These are phyloP conservation scores for Conger conger DNA, from an alignment of 2,113 vertebrate genomes.

Conservation along the genomic window DNA sequence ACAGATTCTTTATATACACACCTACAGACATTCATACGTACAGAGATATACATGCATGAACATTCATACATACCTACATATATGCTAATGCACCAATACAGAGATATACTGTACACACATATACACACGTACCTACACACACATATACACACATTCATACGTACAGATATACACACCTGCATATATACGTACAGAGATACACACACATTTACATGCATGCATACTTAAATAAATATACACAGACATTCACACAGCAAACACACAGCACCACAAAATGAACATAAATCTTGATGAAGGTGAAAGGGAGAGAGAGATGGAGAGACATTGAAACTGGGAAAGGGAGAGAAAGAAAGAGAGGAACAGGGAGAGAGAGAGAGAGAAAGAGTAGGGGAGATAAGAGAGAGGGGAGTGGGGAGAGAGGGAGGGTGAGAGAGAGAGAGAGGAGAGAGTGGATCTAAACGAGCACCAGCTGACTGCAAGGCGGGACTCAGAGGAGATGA, in stretches of 20 bases:
- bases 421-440: background rate
- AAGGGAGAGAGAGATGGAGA: background rate
- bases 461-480: background rate
- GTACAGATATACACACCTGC: slow-evolving; percentile 27
- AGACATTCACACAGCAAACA: too few species aligned
- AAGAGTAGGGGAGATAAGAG: background rate
- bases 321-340: background rate
- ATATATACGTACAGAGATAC: slow-evolving; percentile 30
- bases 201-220: slow-evolving; percentile 30
- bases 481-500: background rate
- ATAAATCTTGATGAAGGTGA: background rate
- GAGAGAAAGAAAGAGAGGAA: background rate
- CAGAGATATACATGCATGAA: too few species aligned
- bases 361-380: background rate
- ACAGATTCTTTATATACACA: too few species aligned
- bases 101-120: background rate
- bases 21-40: too few species aligned
- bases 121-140: background rate
- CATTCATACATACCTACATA: background rate
- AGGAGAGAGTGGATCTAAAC: background rate
- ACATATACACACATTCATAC: slow-evolving; percentile 9
- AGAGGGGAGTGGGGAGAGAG: background rate
- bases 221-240: too few species aligned
- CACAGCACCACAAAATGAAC: background rate
- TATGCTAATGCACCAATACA: slow-evolving; percentile 1